Conservation (phyloP, 2,113 vertebrate species). For the Triplophysa tibetana region DNA sequence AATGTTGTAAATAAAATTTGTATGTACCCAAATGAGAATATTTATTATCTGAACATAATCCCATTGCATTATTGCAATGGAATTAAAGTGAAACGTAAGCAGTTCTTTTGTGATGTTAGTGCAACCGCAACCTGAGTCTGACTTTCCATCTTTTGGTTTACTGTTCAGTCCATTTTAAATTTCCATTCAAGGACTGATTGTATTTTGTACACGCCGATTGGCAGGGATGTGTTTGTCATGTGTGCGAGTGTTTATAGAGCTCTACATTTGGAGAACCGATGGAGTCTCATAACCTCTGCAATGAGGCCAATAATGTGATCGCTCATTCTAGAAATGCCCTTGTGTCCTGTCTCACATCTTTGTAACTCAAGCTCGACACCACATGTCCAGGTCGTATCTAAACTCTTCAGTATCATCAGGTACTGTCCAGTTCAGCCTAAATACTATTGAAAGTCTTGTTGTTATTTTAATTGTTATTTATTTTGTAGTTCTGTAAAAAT, state of each 20-base stretch:
- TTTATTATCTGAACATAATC: no score
- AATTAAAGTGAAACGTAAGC: no score
- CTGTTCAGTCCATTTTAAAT: neutral
- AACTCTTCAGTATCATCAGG: no score
- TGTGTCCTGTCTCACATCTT: neutral
- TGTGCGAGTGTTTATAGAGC: neutral
- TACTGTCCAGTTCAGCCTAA: no score
- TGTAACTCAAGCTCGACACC: slow-evolving; percentile 5
- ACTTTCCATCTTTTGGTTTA: neutral
- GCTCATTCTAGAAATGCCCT: neutral
- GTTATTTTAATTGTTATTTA: neutral
- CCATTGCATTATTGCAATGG: no score
- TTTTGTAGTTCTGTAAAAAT: neutral
- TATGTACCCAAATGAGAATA: no score
- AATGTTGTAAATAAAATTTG: no score
- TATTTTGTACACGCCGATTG: neutral
- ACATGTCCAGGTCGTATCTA: neutral
- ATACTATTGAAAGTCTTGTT: no score
- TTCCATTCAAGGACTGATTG: neutral
- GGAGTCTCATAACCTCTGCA: slow-evolving; percentile 17
- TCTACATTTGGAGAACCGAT: neutral
- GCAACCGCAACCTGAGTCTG: no score
- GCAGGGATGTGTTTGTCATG: neutral
- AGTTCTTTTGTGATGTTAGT: no score
- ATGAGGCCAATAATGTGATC: slow-evolving; percentile 1